Base-by-base conservation (phyloP, 2,888 invertebrate genomes). In the Gari tellinella region DNA sequence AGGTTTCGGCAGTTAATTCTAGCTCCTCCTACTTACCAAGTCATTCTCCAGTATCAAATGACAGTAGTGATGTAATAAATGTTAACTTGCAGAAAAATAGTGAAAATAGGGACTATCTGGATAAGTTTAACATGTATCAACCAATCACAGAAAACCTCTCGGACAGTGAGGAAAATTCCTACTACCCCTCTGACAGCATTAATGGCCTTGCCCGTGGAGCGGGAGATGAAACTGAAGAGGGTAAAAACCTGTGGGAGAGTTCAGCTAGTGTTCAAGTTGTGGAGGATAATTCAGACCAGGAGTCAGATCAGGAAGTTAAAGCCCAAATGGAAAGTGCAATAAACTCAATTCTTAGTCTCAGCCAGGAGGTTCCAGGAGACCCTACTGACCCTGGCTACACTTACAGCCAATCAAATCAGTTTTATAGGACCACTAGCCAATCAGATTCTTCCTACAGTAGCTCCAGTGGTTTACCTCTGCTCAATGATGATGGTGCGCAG, bases 281-380 rank as follows among this genome's bases (percentile, higher is more conserved):
- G 14, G 40, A 45, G 15, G 52, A 53, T 19, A 31, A 25, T 21
- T 68, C 65, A 26, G 67, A 62, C 21, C 56, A 49, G 10, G 83
- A 80, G 43, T 66, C 81, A 1, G 77, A 79, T 41, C 62, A 65
- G 15, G 73, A 76, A 49, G 78, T 76, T 2, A 86, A 86, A 64
- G 83, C 83, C 55, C 85, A 96, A 91, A 95, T 96, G 74, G 95
- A 96, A 91, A 95, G 95, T 88, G 96, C 96, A 77, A 96, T 96
- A 85, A 95, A 96, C 90, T 95, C 95, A 88, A 96, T 96, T 88
- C 92, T 96, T 75, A 95, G 95, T 92, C 92, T 83, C 23, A 80
- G 72, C 52, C 79, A 78, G 49, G 64, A 62, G 43, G 73, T 56
- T 55, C 57, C 58, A 48, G 51, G 21, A 31, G 60, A 60, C 15